phyloP scores from a whole-genome alignment of 1,140 invertebrate species.

The Listronotus oregonensis region DNA sequence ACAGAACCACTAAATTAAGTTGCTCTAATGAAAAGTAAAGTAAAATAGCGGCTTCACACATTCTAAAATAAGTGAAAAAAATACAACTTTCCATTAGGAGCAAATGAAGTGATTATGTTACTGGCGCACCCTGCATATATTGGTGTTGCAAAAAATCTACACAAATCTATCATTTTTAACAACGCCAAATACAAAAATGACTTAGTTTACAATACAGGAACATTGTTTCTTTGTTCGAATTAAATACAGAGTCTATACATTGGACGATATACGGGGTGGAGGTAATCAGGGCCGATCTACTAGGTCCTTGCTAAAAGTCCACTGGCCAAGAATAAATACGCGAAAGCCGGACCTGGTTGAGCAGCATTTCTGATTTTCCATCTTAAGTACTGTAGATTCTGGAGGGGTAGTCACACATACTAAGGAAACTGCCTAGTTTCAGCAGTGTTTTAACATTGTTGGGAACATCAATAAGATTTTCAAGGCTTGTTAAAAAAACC shows the following conservation, averaged over 20 bases:
- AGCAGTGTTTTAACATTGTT: constrained; percentile 8
- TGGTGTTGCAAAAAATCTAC: constrained; percentile 28
- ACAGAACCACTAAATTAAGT: constrained; percentile 6
- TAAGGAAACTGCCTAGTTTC: no score
- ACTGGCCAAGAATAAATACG: constrained; percentile 42
- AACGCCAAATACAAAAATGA: constrained; percentile 48
- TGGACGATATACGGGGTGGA: constrained; percentile 3
- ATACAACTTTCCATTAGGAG: constrained; percentile 18
- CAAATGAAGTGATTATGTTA: background rate
- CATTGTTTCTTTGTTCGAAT: constrained; percentile 57
- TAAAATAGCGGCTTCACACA: constrained; percentile 21
- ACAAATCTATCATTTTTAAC: constrained; percentile 14
- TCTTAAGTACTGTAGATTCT: constrained; percentile 8
- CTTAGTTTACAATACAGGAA: constrained; percentile 59
- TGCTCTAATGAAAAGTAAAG: constrained; percentile 18
- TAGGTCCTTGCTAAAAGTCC: constrained; percentile 31
- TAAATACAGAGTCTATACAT: constrained; percentile 37
- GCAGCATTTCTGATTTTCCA: constrained; percentile 17
- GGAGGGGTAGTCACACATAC: constrained; percentile 30
- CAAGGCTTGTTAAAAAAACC: constrained; percentile 13
- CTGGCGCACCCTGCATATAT: constrained; percentile 22
- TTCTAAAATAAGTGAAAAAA: constrained; percentile 19
- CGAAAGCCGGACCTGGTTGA: constrained; percentile 26
- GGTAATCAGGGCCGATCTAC: constrained; percentile 21
- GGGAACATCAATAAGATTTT: constrained; percentile 16